phyloP scores from a whole-genome alignment of 2,888 invertebrate genomes.

The Hartigia nigra region DNA sequence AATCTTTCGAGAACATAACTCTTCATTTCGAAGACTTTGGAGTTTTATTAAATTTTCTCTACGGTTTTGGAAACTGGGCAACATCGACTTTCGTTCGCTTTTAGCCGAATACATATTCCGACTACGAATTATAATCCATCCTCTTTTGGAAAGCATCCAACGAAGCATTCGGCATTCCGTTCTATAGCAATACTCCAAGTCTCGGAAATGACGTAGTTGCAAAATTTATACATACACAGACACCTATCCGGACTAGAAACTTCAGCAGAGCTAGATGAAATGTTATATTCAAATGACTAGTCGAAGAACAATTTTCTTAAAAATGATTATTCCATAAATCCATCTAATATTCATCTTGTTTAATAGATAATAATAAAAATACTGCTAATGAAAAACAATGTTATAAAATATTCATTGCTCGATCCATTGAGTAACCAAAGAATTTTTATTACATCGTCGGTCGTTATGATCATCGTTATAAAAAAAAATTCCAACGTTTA shows the following conservation, averaged over 20 bases:
- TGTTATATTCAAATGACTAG: neutral
- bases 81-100: neutral
- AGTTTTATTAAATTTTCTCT: neutral
- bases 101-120: neutral
- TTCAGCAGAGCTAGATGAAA: neutral
- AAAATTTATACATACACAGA: too few relatives aligned
- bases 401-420: neutral
- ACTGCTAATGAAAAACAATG: too few relatives aligned
- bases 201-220: neutral
- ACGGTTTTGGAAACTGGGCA: neutral
- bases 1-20: neutral
- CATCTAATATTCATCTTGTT: too few relatives aligned
- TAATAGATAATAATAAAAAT: too few relatives aligned
- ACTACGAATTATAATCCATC: slow-evolving; percentile 38
- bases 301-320: too few relatives aligned
- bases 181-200: neutral
- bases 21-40: neutral
- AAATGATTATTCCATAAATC: too few relatives aligned
- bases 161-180: neutral
- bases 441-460: neutral
- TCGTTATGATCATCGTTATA: slow-evolving; percentile 39
- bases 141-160: slow-evolving; percentile 47
- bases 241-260: neutral
- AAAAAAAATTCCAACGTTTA: too few relatives aligned
- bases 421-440: too few relatives aligned